Base-by-base conservation (phyloP, 2,113 vertebrate species). In the Halichoerus grypus region DNA sequence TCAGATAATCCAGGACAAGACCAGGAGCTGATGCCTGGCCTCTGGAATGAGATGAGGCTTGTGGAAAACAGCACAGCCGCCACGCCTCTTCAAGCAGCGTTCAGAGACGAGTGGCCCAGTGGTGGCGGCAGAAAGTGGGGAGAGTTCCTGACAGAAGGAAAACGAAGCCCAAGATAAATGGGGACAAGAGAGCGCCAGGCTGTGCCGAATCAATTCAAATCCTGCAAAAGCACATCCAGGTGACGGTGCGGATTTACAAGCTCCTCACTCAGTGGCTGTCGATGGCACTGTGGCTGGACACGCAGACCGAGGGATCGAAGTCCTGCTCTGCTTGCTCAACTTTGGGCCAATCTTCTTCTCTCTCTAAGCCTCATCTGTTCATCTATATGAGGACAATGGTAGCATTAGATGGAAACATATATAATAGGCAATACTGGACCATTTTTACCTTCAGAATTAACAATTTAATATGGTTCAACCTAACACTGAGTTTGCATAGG, bases 21-120 rank as follows among this genome's bases (percentile, higher is more conserved):
- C 1, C 1, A 2, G 2, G 6, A 87, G 61, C 2, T 0, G 26
- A 7, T 5, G 2, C 57, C 21, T 1, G 16, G n/a, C 4, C 14
- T 0, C 42, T 26, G 5, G 24, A 12, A 18, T 5, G 36, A 63
- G 18, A 14, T 4, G 42, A 69, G 5, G 3, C 53, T 33, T 21
- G 5, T 24, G 33, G 39, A 53, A 65, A 19, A 39, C 31, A 42
- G 33, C 4, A 9, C 10, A 6, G 26, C n/a, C 19, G 28, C 51
- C 18, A 59, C 1, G 1, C 14, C 5, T 67, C 51, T 39, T n/a
- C 46, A 6, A 57, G 10, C 39, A 33, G 9, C 1, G 21, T 18
- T 31, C n/a, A 4, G 31, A 33, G 71, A 3, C 14, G 3, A 19
- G 42, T 3, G 18, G 49, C 26, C 3, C 1, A 1, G 1, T 0